These are phyloP conservation scores for Petrocephalus zakoni DNA, from an alignment of 2,113 vertebrate species.

Conservation along the genomic window DNA sequence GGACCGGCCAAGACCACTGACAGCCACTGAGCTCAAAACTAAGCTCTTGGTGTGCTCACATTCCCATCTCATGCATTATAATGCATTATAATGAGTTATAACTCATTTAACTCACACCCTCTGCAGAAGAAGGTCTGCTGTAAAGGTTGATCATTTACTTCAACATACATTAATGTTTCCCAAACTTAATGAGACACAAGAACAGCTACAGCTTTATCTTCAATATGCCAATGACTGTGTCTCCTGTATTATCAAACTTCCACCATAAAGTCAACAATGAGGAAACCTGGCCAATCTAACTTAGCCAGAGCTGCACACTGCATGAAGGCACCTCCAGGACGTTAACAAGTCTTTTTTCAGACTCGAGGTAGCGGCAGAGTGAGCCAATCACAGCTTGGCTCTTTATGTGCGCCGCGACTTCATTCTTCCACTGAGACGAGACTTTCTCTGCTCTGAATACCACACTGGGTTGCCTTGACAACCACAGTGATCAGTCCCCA, in stretches of 20 bases:
- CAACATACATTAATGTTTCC: background rate
- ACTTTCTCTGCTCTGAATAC: background rate
- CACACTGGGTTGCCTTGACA: constrained; percentile 9
- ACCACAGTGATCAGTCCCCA: constrained; percentile 2
- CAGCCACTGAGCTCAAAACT: background rate
- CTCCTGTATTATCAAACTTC: background rate
- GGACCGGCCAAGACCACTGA: background rate
- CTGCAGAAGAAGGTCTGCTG: background rate
- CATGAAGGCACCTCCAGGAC: background rate
- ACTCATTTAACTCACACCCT: background rate
- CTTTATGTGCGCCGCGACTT: background rate
- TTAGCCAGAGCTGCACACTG: background rate
- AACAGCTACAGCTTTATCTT: background rate
- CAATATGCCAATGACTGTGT: background rate
- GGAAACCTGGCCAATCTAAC: background rate
- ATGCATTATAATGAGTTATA: background rate
- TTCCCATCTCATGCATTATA: background rate
- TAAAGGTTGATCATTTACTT: background rate
- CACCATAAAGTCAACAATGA: background rate
- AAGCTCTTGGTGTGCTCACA: too few relatives aligned
- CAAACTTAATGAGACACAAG: background rate
- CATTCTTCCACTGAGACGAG: background rate
- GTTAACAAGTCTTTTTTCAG: background rate
- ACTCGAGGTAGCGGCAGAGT: background rate
- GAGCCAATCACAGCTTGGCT: background rate